phyloP scores from a whole-genome alignment of 2,888 invertebrate species.

The Noctua janthe region DNA sequence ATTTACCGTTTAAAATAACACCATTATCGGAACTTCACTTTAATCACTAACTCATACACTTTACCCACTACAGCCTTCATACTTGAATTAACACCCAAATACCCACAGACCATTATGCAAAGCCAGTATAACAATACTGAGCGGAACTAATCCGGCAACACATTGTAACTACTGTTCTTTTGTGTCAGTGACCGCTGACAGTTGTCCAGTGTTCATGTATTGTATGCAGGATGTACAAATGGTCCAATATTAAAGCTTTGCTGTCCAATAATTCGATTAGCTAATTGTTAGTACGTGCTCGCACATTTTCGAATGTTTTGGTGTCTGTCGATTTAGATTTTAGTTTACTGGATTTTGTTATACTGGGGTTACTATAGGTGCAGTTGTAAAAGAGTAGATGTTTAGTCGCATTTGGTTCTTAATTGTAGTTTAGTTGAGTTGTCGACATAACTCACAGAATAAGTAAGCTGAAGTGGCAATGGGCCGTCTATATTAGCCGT shows the following conservation, averaged over 20 bases:
- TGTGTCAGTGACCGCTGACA: slow-evolving; percentile 38
- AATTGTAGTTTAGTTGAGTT: no score
- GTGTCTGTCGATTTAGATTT: slow-evolving; percentile 19
- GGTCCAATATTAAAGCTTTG: slow-evolving; percentile 49
- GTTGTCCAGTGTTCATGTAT: slow-evolving; percentile 30
- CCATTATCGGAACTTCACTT: not conserved
- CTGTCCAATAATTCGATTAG: slow-evolving; percentile 56
- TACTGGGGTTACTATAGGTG: not conserved
- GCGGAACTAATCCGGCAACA: slow-evolving; percentile 39
- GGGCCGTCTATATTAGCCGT: no score
- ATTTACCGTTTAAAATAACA: not conserved
- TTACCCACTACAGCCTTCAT: not conserved
- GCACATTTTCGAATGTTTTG: slow-evolving; percentile 29
- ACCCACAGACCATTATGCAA: slow-evolving; percentile 38
- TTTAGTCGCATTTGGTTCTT: not conserved
- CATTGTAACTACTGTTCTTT: slow-evolving; percentile 55
- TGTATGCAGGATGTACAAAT: slow-evolving; percentile 54
- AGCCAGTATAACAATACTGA: slow-evolving; percentile 57
- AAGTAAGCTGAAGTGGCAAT: no score
- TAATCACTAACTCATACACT: not conserved
- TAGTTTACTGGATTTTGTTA: not conserved
- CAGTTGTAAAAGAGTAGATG: no score
- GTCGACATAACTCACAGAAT: no score
- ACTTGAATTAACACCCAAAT: slow-evolving; percentile 34
- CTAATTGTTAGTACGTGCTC: slow-evolving; percentile 55